phyloP scores from a whole-genome alignment of 2,113 vertebrate species.

The Aviceda subcristata region DNA sequence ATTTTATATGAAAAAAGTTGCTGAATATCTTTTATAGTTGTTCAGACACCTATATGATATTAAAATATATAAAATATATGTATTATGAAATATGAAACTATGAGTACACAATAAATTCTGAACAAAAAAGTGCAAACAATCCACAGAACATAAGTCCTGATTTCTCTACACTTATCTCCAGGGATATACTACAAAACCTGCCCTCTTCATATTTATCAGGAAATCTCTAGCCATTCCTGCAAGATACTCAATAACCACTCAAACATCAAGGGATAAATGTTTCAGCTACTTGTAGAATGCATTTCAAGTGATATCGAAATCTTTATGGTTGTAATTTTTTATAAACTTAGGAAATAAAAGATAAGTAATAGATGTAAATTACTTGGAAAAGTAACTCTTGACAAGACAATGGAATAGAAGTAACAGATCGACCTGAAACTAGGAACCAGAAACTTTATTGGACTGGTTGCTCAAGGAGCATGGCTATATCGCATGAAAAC shows the following conservation, averaged over 20 bases:
- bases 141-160: background rate
- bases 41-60: background rate
- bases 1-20: background rate
- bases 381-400: too few species aligned
- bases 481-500: too few species aligned
- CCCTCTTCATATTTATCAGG: background rate
- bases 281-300: background rate
- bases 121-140: background rate
- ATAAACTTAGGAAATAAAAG: too few species aligned
- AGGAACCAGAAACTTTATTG: too few species aligned
- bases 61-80: background rate
- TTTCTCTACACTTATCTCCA: background rate
- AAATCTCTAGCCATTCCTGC: background rate
- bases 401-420: too few species aligned
- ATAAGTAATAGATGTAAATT: too few species aligned
- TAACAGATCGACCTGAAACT: too few species aligned
- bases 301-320: background rate
- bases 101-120: background rate
- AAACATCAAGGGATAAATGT: background rate
- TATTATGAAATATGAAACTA: background rate
- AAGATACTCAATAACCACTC: background rate
- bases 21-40: background rate
- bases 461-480: too few species aligned
- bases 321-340: too few species aligned
- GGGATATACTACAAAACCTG: background rate